Percentiles rank a stretch among this genome's conserved stretches.
Evolutionary conservation across 2,888 invertebrate species (phyloP).

Genomic region (Eumerus sabulonum): DNA sequence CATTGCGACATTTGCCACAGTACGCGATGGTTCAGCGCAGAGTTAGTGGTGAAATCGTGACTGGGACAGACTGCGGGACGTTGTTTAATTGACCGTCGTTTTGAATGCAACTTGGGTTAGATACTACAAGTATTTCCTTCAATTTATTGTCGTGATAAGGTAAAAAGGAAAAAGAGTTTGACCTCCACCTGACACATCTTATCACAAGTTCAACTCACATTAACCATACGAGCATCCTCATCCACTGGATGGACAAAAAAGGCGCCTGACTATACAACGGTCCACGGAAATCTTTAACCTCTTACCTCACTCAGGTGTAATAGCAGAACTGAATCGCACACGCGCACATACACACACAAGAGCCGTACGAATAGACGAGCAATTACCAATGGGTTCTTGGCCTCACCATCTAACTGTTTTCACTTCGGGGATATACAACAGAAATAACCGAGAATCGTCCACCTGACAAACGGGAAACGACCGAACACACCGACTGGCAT

Average conservation of each 20-base stretch:
- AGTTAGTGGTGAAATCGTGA: conserved; percentile 51
- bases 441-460: background rate
- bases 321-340: conserved; percentile 41
- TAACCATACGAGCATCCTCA: conserved; percentile 36
- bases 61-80: conserved; percentile 41
- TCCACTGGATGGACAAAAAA: conserved; percentile 37
- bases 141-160: too few species aligned
- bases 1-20: conserved; percentile 44
- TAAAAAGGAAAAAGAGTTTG: too few species aligned
- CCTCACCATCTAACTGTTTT: conserved; percentile 57
- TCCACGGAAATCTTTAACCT: conserved; percentile 61
- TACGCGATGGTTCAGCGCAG: conserved; percentile 9
- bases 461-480: conserved; percentile 12
- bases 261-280: conserved; percentile 45
- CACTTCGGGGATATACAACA: background rate
- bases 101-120: too few species aligned
- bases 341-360: conserved; percentile 3
- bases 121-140: too few species aligned
- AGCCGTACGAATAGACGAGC: conserved; percentile 59
- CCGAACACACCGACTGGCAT: conserved; percentile 63
- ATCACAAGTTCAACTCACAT: too few species aligned
- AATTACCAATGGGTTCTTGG: conserved; percentile 59
- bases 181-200: too few species aligned
- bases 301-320: conserved; percentile 63
- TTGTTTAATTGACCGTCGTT: conserved; percentile 52